Evolutionary conservation across 2,113 vertebrate genomes (phyloP), one percentile per base, ranked within the genome.

Genomic region (Hippolais icterina): DNA sequence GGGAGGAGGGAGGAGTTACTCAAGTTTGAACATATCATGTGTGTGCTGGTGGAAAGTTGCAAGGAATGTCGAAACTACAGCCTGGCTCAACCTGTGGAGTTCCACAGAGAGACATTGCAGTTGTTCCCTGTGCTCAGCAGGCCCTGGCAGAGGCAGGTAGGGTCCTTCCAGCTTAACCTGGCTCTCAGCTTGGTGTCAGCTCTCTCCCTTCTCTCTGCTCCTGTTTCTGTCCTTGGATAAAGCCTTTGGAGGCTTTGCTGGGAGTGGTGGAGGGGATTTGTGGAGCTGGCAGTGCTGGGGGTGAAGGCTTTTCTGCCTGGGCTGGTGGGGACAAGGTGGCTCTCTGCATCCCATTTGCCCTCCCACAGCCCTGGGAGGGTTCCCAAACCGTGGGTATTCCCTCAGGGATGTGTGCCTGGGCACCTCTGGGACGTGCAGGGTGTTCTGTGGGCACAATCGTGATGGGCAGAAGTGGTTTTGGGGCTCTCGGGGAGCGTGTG

Each of bases 31-130:
- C 93, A 83, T 83, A 95, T 94, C 94, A 59, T 91, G 85, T 80
- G 92, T 87, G 88, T 82, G 92, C 88, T 64, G 90, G 50, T 77
- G 94, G 90, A 89, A 95, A 93, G 96, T 90, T 66, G 94, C 85
- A n/a, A 93, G 90, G 94, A 94, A 96, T 96, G 96, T 94, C 7
- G 90, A 95, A 95, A 86, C 80, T 81, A n/a, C 95, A 90, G 96
- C 89, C 93, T 81, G 89, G 85, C 94, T 89, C 92, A 77, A 85
- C 83, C 89, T 82, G 9, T 63, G 95, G 39, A 65, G 90, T 1
- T 70, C 75, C 25, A 39, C 11, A 50, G 11, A 80, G 92, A 86
- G 64, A 14, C 83, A 23, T 6, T 61, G 83, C 80, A 49, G 80
- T 29, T 27, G 70, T 29, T 91, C 80, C 86, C 80, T 6, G 60